phyloP scores from a whole-genome alignment of 2,797 vertebrate species.

The Acanthurus lineatus region DNA sequence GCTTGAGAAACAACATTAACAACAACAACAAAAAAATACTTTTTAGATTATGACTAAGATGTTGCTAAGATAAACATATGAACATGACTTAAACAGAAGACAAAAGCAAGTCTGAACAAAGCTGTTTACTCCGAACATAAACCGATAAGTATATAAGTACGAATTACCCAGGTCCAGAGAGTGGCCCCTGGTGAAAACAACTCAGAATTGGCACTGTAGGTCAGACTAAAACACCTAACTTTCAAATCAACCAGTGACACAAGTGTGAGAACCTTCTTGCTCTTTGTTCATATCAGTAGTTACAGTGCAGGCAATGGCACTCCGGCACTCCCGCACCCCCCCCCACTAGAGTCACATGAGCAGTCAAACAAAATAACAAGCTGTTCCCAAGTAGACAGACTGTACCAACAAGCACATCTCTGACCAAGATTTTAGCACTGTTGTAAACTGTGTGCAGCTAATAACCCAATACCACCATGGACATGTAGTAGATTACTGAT shows the following conservation, averaged over 20 bases:
- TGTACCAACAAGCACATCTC: conserved; percentile 1
- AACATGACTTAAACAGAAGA: too few relatives aligned
- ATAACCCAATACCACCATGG: not conserved
- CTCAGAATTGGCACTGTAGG: not conserved
- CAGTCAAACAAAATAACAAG: conserved; percentile 55
- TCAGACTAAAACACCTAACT: not conserved
- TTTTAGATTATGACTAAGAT: too few relatives aligned
- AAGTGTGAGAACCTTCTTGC: not conserved
- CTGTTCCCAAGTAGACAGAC: conserved; percentile 27
- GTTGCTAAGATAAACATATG: too few relatives aligned
- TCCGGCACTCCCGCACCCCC: conserved; percentile 8
- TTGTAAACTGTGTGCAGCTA: not conserved
- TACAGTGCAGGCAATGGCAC: conserved; percentile 17
- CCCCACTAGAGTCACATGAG: conserved; percentile 59
- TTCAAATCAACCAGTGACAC: conserved; percentile 16
- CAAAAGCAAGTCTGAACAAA: not conserved
- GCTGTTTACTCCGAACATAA: not conserved
- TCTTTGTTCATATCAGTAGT: conserved; percentile 4
- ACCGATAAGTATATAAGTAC: not conserved
- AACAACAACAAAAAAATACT: too few relatives aligned
- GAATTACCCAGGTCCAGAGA: not conserved
- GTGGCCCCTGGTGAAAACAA: not conserved
- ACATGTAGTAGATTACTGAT: not conserved
- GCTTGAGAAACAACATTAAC: too few relatives aligned
- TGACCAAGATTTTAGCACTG: not conserved